Evolutionary conservation across 1,140 invertebrate species (phyloP), one percentile per base, ranked within the genome.

Genomic region (Ceratitis capitata): DNA sequence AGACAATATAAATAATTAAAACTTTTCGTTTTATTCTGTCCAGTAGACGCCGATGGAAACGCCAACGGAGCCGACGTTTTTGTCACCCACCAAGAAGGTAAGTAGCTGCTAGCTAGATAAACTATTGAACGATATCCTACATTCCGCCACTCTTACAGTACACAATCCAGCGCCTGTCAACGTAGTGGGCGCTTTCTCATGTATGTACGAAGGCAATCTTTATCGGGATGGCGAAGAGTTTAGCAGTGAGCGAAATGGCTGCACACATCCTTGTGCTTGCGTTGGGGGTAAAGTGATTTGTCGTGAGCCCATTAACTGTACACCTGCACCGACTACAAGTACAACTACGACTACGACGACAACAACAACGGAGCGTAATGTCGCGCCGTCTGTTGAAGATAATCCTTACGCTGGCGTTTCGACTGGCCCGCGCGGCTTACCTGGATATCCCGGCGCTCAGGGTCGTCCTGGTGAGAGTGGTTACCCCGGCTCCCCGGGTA

Each of bases 381-480:
- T 58, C 83, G 86, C 89, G 5, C 85, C 89, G 42, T 85, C 87
- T n/a, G 87, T 51, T n/a, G 61, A 87, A 69, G 89, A 90, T 42
- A 87, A 90, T 0, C 74, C 78, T 1, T 85, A 85, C 35, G 85
- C 78, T n/a, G 85, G 51, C 16, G 58, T 51, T 74, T 5, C 35
- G 2, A 56, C 47, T 56, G 85, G 85, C 26, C 85, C 82, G 3
- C 88, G 88, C 10, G 92, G 92, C 23, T 91, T 91, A 85, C 83
- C 89, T 23, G 90, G 89, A 0, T 89, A 91, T 82, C 88, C 92
- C 1, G 94, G 95, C 42, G 92, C 93, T 64, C 89, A 87, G 74
- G 96, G 96, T 35, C 92, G 93, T 42, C 94, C 94, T 12, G 96
- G 96, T 32, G 93, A 92, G 10, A 94, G 93, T 12, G 96, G 96